Conservation (phyloP, 2,113 vertebrate genomes). For the Odocoileus virginianus region DNA sequence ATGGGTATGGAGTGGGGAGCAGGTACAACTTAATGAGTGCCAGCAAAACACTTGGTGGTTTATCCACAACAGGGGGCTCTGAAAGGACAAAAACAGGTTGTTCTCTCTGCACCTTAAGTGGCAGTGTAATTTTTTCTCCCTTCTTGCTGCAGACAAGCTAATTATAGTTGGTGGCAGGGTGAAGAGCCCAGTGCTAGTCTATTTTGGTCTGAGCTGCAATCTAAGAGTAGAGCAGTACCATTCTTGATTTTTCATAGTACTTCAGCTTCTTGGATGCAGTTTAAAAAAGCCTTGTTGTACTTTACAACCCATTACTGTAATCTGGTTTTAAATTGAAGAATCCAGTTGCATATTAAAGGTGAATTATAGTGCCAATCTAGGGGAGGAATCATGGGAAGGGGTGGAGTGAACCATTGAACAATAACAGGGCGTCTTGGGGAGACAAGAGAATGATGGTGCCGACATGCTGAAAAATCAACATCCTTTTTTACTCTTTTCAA, state of each 20-base stretch:
- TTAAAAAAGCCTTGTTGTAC: conserved; percentile 55
- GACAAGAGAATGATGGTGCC: neutral
- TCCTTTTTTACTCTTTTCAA: neutral
- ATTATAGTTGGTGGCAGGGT: conserved; percentile 71
- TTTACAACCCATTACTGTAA: conserved; percentile 28
- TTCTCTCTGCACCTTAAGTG: conserved; percentile 43
- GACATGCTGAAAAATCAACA: neutral
- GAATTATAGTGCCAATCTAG: neutral
- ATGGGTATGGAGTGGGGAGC: neutral
- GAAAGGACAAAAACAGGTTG: neutral
- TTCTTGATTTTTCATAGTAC: conserved; percentile 55
- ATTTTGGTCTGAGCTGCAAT: conserved; percentile 59
- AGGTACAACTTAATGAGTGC: neutral
- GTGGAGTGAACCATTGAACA: neutral
- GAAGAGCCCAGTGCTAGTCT: conserved; percentile 57
- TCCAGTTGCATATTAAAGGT: neutral
- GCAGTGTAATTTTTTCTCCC: conserved; percentile 45
- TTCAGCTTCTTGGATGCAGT: conserved; percentile 35
- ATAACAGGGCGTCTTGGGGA: neutral
- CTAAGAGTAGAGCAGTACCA: neutral
- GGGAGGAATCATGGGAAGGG: neutral
- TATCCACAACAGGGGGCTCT: neutral
- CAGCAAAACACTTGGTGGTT: neutral
- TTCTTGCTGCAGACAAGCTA: conserved; percentile 68
- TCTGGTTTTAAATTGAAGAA: conserved; percentile 4